Conservation (phyloP, 2,888 invertebrate species). For the Exocentrus adspersus region DNA sequence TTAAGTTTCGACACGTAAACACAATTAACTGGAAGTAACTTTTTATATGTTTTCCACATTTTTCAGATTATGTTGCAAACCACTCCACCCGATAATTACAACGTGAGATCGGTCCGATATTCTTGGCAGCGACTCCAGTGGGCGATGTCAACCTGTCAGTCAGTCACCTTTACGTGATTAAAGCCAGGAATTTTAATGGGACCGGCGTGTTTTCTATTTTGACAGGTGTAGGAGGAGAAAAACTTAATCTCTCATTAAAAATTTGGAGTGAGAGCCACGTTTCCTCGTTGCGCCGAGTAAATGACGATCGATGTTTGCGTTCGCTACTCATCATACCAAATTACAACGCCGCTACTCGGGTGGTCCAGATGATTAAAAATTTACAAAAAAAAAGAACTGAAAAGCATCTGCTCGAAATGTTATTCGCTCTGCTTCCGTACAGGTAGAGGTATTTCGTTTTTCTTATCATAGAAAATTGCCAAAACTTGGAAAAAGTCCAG, state of each 20-base stretch:
- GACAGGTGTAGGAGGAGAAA: constrained; percentile 36
- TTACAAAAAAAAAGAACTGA: not conserved
- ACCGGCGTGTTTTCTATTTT: constrained; percentile 28
- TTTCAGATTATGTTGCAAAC: constrained; percentile 8
- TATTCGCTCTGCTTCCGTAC: too few species aligned
- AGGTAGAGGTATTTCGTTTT: too few species aligned
- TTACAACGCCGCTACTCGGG: not conserved
- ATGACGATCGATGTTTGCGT: not conserved
- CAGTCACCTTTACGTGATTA: constrained; percentile 24
- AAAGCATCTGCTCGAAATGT: too few species aligned
- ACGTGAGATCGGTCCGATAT: constrained; percentile 12
- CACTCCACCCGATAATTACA: constrained; percentile 20
- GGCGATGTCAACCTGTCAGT: constrained; percentile 26
- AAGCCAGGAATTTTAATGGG: constrained; percentile 36
- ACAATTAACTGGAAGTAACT: too few species aligned
- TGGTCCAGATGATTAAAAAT: not conserved
- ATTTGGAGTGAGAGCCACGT: constrained; percentile 13
- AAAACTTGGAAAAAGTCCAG: not conserved
- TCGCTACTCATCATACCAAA: not conserved
- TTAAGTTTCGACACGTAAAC: too few species aligned
- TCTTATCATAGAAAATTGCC: too few species aligned
- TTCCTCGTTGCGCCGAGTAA: constrained; percentile 18
- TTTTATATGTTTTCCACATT: not conserved
- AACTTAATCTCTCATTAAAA: constrained; percentile 27
- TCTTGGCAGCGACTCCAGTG: constrained; percentile 17